These are phyloP conservation scores for Tachina grossa DNA, from an alignment of 2,888 invertebrate species.

Conservation along the genomic window DNA sequence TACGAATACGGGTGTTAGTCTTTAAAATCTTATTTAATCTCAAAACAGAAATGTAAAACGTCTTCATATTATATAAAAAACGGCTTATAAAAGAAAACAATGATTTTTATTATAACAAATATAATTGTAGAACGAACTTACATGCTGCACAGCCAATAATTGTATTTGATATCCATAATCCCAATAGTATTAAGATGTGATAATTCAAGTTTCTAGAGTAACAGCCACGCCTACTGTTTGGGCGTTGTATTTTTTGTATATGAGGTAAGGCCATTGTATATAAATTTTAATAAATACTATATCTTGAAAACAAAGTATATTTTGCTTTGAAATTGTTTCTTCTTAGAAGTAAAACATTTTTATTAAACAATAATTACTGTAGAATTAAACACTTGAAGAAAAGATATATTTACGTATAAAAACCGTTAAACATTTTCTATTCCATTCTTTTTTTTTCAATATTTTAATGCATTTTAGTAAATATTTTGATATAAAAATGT, in stretches of 20 bases:
- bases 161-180: conserved; percentile 72
- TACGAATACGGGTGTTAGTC: no score
- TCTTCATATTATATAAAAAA: no score
- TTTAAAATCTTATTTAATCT: no score
- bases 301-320: conserved; percentile 14
- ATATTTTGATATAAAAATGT: neutral
- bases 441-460: neutral
- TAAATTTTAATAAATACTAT: conserved; percentile 38
- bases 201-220: conserved; percentile 55
- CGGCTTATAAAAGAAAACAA: no score
- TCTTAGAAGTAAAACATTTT: conserved; percentile 54
- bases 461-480: conserved; percentile 23
- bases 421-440: no score
- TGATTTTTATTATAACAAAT: no score
- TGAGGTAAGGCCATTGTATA: conserved; percentile 61
- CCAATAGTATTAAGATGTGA: conserved; percentile 65
- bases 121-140: no score
- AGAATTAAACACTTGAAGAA: conserved; percentile 5
- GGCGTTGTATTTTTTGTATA: conserved; percentile 6
- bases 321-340: neutral
- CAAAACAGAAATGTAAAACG: no score
- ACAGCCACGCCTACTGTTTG: conserved; percentile 69
- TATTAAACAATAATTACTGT: neutral
- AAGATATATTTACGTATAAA: neutral
- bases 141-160: conserved; percentile 70